These are phyloP conservation scores for Orthosia incerta DNA, from an alignment of 2,888 invertebrate genomes.

Conservation along the genomic window DNA sequence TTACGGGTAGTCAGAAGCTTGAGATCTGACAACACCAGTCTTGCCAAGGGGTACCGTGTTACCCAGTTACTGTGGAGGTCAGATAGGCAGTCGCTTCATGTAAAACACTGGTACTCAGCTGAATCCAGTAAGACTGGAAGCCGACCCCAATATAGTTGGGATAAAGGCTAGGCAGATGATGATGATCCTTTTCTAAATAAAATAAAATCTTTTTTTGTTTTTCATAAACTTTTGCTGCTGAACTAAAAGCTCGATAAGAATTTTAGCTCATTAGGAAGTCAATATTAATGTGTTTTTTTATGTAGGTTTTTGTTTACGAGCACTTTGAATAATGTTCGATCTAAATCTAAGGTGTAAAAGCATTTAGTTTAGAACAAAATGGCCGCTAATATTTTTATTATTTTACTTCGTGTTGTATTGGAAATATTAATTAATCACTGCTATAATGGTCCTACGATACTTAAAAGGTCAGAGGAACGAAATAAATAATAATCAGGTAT, in stretches of 20 bases:
- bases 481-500: constrained; percentile 31
- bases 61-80: no score
- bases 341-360: constrained; percentile 54
- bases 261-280: not conserved
- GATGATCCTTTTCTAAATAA: not conserved
- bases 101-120: no score
- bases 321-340: constrained; percentile 47
- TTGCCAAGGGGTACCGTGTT: no score
- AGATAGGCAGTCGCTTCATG: no score
- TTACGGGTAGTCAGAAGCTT: no score
- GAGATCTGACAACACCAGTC: no score
- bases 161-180: no score
- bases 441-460: constrained; percentile 35
- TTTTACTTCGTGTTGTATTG: constrained; percentile 49
- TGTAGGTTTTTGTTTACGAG: constrained; percentile 26
- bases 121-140: no score
- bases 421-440: constrained; percentile 58
- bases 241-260: not conserved
- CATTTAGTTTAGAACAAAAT: constrained; percentile 32
- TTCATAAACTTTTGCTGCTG: no score
- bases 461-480: constrained; percentile 52
- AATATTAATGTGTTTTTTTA: constrained; percentile 6
- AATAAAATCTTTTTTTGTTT: no score
- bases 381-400: constrained; percentile 32
- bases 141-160: no score